Percentiles rank a stretch among this genome's conserved stretches.
Conservation (phyloP, 2,113 vertebrate genomes). For the Microtus ochrogaster region DNA sequence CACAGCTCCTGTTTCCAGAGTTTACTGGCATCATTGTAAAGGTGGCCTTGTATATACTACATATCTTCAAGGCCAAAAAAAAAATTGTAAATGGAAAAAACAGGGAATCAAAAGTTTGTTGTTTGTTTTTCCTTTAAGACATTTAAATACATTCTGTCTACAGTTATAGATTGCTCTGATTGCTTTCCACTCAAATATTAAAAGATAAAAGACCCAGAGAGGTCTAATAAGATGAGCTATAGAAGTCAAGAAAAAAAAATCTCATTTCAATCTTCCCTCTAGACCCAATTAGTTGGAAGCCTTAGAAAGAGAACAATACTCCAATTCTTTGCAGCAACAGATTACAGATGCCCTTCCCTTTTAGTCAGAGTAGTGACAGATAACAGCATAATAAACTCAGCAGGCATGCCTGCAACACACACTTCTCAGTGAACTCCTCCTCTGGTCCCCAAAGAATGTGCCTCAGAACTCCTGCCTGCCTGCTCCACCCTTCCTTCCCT, state of each 20-base stretch:
- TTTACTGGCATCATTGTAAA: slow-evolving; percentile 65
- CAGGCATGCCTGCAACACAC: slow-evolving; percentile 77
- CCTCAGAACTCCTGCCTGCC: slow-evolving; percentile 82
- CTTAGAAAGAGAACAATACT: slow-evolving; percentile 84
- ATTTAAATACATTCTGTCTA: neutral
- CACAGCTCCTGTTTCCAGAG: slow-evolving; percentile 67
- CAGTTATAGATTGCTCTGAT: slow-evolving; percentile 32
- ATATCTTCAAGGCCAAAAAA: slow-evolving; percentile 43
- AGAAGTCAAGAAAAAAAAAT: slow-evolving; percentile 70
- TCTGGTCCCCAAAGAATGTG: slow-evolving; percentile 82
- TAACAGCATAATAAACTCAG: slow-evolving; percentile 84
- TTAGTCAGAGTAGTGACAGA: slow-evolving; percentile 82
- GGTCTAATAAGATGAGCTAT: slow-evolving; percentile 71
- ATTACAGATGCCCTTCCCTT: slow-evolving; percentile 86
- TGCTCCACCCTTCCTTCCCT: slow-evolving; percentile 85
- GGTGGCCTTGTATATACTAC: slow-evolving; percentile 41
- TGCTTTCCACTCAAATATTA: slow-evolving; percentile 44
- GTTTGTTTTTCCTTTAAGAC: neutral
- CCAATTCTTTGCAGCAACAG: slow-evolving; percentile 74
- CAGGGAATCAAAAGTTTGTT: neutral
- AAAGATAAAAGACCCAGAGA: slow-evolving; percentile 21
- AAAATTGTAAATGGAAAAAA: slow-evolving; percentile 29
- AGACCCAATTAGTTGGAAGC: slow-evolving; percentile 79
- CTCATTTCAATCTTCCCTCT: slow-evolving; percentile 70
- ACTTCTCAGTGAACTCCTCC: slow-evolving; percentile 83